phyloP scores from a whole-genome alignment of 1,140 invertebrate species.

The Dendroctonus valens region DNA sequence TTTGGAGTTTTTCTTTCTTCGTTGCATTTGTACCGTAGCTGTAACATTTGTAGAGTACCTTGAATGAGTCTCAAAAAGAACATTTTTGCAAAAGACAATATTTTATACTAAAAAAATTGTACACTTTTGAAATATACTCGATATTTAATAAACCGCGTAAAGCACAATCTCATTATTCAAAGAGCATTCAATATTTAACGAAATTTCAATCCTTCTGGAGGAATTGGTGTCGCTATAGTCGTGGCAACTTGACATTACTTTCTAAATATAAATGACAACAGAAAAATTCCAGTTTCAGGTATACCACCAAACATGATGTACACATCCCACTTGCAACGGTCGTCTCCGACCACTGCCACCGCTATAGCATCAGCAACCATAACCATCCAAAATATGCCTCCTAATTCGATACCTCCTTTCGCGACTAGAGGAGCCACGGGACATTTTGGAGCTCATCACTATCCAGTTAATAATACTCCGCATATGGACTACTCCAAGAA shows the following conservation, averaged over 20 bases:
- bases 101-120: no score
- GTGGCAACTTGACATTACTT: neutral
- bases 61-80: no score
- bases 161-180: no score
- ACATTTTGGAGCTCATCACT: conserved; percentile 42
- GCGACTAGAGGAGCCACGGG: conserved; percentile 53
- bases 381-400: conserved; percentile 57
- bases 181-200: no score
- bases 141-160: no score
- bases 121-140: no score
- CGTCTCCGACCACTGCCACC: conserved; percentile 60
- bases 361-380: conserved; percentile 58
- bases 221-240: neutral
- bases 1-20: no score
- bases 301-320: conserved; percentile 54
- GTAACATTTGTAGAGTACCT: no score
- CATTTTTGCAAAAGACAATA: no score
- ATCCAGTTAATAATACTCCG: conserved; percentile 46
- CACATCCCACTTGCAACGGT: conserved; percentile 57
- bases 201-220: no score
- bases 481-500: conserved; percentile 43
- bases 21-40: no score
- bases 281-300: conserved; percentile 14
- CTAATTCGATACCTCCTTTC: conserved; percentile 58
- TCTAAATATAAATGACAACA: neutral